Percentiles rank a stretch among this genome's conserved stretches.
Conservation (phyloP, 2,797 vertebrate genomes). For the Uromys caudimaculatus region DNA sequence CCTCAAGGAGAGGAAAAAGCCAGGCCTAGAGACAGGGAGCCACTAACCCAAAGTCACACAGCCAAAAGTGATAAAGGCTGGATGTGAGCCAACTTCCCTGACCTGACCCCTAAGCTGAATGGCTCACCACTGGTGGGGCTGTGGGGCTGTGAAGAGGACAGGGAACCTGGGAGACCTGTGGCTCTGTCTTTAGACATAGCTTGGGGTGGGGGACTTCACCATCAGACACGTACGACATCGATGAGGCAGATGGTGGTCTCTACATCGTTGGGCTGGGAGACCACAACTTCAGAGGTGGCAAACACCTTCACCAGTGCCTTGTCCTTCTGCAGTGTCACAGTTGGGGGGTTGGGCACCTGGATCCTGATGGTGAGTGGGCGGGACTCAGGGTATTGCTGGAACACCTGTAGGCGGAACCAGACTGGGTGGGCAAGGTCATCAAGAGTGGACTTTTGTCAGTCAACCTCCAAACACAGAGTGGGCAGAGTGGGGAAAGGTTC, state of each 20-base stretch:
- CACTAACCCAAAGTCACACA: not conserved
- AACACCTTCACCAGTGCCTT: conserved; percentile 75
- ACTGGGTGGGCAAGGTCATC: accelerated
- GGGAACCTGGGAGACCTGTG: accelerated
- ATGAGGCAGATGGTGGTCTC: conserved; percentile 82
- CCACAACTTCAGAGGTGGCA: conserved; percentile 78
- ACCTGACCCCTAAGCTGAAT: not conserved
- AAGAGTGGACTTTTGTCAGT: accelerated
- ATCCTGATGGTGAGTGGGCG: conserved; percentile 80
- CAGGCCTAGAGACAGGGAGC: not conserved
- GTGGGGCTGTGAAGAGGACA: accelerated
- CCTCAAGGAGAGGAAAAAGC: not conserved
- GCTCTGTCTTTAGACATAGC: not conserved
- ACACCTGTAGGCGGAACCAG: conserved; percentile 70
- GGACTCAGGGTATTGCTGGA: conserved; percentile 76
- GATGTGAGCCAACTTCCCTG: not conserved
- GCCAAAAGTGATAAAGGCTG: not conserved
- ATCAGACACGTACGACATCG: conserved; percentile 67
- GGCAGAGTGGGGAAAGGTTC: not conserved
- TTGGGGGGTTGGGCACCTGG: conserved; percentile 68
- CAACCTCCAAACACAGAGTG: not conserved
- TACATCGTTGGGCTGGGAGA: not conserved
- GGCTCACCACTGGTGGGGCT: not conserved
- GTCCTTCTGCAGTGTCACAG: conserved; percentile 79
- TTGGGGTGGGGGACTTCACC: accelerated